These are phyloP conservation scores for Carassius carassius DNA, from an alignment of 2,113 vertebrate species.

Conservation along the genomic window DNA sequence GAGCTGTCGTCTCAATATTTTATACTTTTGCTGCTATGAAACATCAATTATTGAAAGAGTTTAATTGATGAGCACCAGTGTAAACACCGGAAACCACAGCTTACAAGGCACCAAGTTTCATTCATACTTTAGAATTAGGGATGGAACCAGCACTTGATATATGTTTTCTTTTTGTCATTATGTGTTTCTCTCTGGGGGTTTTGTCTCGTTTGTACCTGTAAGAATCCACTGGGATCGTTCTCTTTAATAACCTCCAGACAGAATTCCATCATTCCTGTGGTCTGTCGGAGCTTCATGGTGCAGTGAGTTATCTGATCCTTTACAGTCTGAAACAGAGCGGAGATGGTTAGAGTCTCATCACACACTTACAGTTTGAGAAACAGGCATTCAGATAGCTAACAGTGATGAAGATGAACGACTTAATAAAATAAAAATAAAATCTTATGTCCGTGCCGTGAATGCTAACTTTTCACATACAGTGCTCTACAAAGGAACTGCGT, in stretches of 20 bases:
- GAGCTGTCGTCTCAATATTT: slow-evolving; percentile 52
- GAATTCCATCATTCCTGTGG: slow-evolving; percentile 97
- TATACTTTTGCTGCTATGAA: slow-evolving; percentile 30
- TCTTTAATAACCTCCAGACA: slow-evolving; percentile 97
- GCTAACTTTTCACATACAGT: no score
- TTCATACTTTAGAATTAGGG: not conserved
- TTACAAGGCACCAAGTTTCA: not conserved
- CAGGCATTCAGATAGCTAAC: not conserved
- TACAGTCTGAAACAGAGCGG: slow-evolving; percentile 81
- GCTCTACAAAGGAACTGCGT: no score
- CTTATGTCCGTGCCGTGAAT: no score
- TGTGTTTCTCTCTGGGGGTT: not conserved
- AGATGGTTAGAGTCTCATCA: slow-evolving; percentile 5
- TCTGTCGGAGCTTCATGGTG: slow-evolving; percentile 96
- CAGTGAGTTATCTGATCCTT: slow-evolving; percentile 99
- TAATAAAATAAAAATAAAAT: no score
- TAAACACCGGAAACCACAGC: not conserved
- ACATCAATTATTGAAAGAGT: slow-evolving; percentile 42
- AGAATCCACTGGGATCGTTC: slow-evolving; percentile 94
- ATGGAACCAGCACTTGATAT: not conserved
- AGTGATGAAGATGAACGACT: not conserved
- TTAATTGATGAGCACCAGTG: slow-evolving; percentile 11
- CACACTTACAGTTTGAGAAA: not conserved
- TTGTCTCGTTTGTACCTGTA: slow-evolving; percentile 80
- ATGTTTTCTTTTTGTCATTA: no score